Percentiles rank a stretch among this genome's conserved stretches.
phyloP scores from a whole-genome alignment of 1,140 invertebrate genomes.

The Halictus rubicundus region DNA sequence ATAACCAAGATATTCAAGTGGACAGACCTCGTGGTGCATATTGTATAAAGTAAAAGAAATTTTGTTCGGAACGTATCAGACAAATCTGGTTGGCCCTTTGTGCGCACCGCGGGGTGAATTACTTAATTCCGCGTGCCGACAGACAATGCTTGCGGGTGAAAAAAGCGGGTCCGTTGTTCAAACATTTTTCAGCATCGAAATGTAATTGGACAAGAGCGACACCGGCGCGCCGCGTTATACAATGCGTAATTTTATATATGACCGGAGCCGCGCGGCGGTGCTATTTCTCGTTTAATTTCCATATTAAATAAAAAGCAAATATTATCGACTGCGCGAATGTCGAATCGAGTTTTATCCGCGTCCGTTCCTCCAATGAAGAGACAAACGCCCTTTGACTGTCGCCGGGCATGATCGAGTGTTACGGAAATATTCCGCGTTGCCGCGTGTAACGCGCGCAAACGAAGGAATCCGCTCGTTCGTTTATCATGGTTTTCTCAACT shows the following conservation, averaged over 20 bases:
- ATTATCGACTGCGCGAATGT: too few species aligned
- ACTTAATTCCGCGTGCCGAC: background rate
- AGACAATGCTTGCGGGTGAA: background rate
- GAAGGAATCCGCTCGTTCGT: background rate
- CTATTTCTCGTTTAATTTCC: too few species aligned
- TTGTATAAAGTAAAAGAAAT: too few species aligned
- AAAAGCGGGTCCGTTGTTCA: background rate
- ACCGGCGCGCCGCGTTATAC: background rate
- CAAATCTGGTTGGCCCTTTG: background rate
- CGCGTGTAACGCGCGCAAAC: too few species aligned
- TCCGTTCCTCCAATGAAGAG: background rate
- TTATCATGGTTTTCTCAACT: slow-evolving; percentile 15
- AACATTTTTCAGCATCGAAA: background rate
- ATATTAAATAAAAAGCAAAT: too few species aligned
- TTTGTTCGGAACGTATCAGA: too few species aligned
- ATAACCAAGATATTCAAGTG: too few species aligned
- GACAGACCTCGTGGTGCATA: too few species aligned
- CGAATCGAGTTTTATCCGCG: too few species aligned
- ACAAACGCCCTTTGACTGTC: background rate
- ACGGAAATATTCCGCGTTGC: background rate
- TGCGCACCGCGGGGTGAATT: background rate
- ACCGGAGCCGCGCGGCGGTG: too few species aligned
- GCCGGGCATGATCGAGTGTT: background rate
- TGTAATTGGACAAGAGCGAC: background rate
- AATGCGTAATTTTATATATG: background rate